These are phyloP conservation scores for Gandaritis pyraliata DNA, from an alignment of 2,888 invertebrate species.

Conservation along the genomic window DNA sequence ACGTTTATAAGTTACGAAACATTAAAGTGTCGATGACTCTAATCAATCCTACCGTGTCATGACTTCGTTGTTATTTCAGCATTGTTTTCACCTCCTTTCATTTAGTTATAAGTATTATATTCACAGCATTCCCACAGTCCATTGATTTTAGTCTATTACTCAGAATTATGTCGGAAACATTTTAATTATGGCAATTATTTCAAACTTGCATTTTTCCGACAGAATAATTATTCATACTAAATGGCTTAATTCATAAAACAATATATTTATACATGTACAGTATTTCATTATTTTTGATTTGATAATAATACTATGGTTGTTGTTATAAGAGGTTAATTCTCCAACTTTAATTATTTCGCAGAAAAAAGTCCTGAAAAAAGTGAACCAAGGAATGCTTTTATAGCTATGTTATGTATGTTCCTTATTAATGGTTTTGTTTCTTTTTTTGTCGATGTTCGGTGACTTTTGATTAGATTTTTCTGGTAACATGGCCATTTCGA, in stretches of 20 bases:
- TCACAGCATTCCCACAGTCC: neutral
- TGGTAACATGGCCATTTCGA: no score
- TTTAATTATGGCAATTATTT: no score
- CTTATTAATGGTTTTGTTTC: no score
- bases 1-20: constrained; percentile 22
- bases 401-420: no score
- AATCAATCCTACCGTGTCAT: constrained; percentile 20
- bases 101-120: neutral
- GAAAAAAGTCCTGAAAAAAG: no score
- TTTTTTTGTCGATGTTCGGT: no score
- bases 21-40: constrained; percentile 30
- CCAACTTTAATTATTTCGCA: neutral
- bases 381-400: no score
- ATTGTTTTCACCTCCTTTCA: constrained; percentile 11
- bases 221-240: neutral
- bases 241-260: neutral
- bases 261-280: neutral
- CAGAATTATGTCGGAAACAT: no score
- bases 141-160: neutral
- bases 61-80: constrained; percentile 1
- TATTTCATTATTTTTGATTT: neutral
- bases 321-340: no score
- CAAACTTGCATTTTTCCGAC: no score
- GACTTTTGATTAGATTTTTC: no score
- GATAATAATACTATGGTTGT: no score